phyloP scores from a whole-genome alignment of 2,113 vertebrate genomes.

The Halichoeres trimaculatus region DNA sequence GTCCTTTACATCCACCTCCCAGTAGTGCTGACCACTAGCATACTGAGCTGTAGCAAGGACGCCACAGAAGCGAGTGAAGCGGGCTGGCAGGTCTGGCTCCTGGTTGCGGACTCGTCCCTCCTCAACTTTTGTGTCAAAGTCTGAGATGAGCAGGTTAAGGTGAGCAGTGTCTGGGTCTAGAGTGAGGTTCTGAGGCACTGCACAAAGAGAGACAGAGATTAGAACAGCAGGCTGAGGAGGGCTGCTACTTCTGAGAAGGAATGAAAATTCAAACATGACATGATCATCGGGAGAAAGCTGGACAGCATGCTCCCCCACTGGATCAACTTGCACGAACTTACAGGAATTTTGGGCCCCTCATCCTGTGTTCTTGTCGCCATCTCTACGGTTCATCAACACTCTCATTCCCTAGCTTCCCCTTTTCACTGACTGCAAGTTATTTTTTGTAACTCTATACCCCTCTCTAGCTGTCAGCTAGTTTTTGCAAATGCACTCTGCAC shows the following conservation, averaged over 20 bases:
- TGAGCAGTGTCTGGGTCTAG: constrained; percentile 84
- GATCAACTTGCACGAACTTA: too few relatives aligned
- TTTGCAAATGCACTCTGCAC: too few relatives aligned
- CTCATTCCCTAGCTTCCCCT: too few relatives aligned
- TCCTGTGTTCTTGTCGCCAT: too few relatives aligned
- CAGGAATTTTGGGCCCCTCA: too few relatives aligned
- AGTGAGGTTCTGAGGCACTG: constrained; percentile 86
- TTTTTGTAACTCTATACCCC: too few relatives aligned
- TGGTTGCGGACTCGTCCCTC: constrained; percentile 77
- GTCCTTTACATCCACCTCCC: constrained; percentile 86
- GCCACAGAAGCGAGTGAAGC: constrained; percentile 83
- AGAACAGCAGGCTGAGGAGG: not conserved
- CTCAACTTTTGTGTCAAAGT: constrained; percentile 84
- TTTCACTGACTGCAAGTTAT: too few relatives aligned
- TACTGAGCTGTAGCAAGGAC: constrained; percentile 83
- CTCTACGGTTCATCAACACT: too few relatives aligned
- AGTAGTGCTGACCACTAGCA: constrained; percentile 83
- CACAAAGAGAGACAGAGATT: not conserved
- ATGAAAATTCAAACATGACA: too few relatives aligned
- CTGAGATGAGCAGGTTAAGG: constrained; percentile 78
- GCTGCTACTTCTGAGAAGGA: too few relatives aligned
- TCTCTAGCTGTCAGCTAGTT: too few relatives aligned
- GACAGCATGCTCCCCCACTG: too few relatives aligned
- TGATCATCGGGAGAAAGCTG: not conserved
- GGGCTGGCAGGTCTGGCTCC: constrained; percentile 78